Conservation (phyloP, 2,888 invertebrate genomes). For the Nyleta sp. region DNA sequence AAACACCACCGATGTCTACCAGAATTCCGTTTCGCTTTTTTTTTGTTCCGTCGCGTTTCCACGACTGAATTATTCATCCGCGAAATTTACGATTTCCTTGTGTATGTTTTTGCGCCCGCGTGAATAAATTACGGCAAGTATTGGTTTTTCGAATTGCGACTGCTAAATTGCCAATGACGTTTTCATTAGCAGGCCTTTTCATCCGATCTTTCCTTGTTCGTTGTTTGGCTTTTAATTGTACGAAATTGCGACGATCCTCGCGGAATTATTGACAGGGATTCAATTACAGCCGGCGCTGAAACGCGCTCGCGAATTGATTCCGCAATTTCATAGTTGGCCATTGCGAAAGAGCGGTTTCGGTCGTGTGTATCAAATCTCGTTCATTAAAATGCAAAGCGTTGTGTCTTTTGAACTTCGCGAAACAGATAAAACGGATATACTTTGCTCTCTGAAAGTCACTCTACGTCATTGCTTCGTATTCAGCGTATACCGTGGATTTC, state of each 20-base stretch:
- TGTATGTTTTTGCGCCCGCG: neutral
- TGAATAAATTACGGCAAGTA: slow-evolving; percentile 7
- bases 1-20: neutral
- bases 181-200: neutral
- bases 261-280: slow-evolving; percentile 1
- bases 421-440: slow-evolving; percentile 43
- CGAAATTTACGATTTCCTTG: slow-evolving; percentile 24
- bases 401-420: slow-evolving; percentile 37
- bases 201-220: neutral
- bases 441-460: slow-evolving; percentile 49
- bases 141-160: slow-evolving; percentile 10
- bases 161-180: slow-evolving; percentile 2
- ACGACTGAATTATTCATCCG: slow-evolving; percentile 20
- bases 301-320: slow-evolving; percentile 7
- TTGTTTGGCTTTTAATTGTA: neutral
- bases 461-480: slow-evolving; percentile 33
- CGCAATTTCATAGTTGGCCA: slow-evolving; percentile 11
- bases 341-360: slow-evolving; percentile 20
- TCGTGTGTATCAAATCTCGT: slow-evolving; percentile 26
- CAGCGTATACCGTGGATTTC: slow-evolving; percentile 6
- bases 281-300: no score
- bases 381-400: slow-evolving; percentile 36
- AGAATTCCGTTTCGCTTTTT: slow-evolving; percentile 6
- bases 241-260: neutral
- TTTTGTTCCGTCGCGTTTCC: no score